Percentiles rank a stretch among this genome's conserved stretches.
phyloP scores from a whole-genome alignment of 2,888 invertebrate genomes.

The Pilophorus perplexus region DNA sequence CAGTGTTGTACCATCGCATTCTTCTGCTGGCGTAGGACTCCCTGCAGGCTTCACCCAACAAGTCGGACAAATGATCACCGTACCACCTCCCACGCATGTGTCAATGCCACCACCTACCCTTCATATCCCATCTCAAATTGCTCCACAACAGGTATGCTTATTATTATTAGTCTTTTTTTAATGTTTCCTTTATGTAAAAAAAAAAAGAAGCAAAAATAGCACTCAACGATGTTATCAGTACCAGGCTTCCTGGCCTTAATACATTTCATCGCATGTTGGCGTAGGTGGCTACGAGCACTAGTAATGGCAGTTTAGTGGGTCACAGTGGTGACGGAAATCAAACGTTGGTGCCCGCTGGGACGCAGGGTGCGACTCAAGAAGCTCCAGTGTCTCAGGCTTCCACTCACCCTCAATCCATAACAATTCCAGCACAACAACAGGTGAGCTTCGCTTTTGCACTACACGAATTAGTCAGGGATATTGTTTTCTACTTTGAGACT shows the following conservation, averaged over 20 bases:
- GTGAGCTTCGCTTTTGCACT: slow-evolving; percentile 3
- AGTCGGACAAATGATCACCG: slow-evolving; percentile 51
- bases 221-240: too few relatives aligned
- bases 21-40: slow-evolving; percentile 33
- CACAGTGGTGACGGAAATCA: slow-evolving; percentile 15
- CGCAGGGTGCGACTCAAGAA: slow-evolving; percentile 9
- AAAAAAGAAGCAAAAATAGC: too few relatives aligned
- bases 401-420: slow-evolving; percentile 19
- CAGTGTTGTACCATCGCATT: too few relatives aligned
- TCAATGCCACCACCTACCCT: slow-evolving; percentile 49
- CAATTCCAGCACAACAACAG: slow-evolving; percentile 26
- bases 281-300: slow-evolving; percentile 25
- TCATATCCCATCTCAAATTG: slow-evolving; percentile 41
- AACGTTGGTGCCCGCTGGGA: slow-evolving; percentile 10
- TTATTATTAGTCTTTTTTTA: too few relatives aligned
- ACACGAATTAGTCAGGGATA: too few relatives aligned
- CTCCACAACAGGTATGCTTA: slow-evolving; percentile 21
- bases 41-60: slow-evolving; percentile 34
- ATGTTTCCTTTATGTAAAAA: too few relatives aligned
- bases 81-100: slow-evolving; percentile 52
- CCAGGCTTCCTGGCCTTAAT: too few relatives aligned
- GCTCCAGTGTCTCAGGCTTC: slow-evolving; percentile 17
- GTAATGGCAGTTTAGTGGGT: slow-evolving; percentile 11
- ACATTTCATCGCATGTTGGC: neutral
- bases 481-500: too few relatives aligned